Conservation (phyloP, 2,113 vertebrate genomes). For the Rafetus swinhoei region DNA sequence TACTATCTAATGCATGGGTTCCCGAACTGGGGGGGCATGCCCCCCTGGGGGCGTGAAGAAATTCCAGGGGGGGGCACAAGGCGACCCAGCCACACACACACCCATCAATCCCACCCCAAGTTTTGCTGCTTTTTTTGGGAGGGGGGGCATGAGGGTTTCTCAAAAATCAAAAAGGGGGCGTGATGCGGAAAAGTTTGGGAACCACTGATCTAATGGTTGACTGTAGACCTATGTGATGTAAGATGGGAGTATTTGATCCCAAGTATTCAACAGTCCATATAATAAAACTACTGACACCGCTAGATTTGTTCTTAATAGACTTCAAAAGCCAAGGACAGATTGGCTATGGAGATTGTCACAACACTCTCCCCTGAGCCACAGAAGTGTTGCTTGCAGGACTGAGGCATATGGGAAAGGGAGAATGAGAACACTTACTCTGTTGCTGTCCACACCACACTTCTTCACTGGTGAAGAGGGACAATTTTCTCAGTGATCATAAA, state of each 20-base stretch:
- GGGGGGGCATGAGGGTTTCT: too few relatives aligned
- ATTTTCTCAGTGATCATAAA: background rate
- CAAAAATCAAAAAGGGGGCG: too few relatives aligned
- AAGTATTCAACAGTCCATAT: background rate
- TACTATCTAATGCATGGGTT: background rate
- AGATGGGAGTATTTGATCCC: background rate
- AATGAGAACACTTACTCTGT: background rate
- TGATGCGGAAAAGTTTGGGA: too few relatives aligned
- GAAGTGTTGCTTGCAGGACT: background rate
- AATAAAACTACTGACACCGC: background rate
- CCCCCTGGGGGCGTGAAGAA: too few relatives aligned
- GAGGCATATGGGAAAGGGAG: background rate
- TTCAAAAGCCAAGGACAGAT: background rate
- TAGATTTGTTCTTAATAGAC: background rate
- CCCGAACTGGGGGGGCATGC: too few relatives aligned
- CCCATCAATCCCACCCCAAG: too few relatives aligned
- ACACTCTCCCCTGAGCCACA: background rate
- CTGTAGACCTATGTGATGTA: background rate
- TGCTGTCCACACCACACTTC: background rate
- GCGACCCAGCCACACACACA: too few relatives aligned
- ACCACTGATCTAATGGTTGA: background rate
- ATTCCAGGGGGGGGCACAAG: too few relatives aligned
- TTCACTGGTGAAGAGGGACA: background rate
- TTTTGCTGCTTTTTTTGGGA: too few relatives aligned
- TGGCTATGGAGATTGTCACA: background rate